Evolutionary conservation across 2,888 invertebrate genomes (phyloP), one percentile per base, ranked within the genome.

Genomic region (Agriopis aurantiaria): DNA sequence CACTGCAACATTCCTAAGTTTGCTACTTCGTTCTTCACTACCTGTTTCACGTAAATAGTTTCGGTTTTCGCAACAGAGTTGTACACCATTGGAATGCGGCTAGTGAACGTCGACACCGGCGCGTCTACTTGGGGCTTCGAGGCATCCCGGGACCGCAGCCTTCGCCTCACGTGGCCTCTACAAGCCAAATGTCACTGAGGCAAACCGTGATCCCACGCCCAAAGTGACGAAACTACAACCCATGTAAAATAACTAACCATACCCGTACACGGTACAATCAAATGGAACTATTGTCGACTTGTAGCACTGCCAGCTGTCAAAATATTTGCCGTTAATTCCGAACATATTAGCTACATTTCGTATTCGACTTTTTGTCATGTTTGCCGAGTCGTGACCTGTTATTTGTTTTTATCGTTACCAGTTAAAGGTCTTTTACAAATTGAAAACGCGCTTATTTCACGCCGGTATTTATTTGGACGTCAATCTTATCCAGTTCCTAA

Each of bases 131-230:
- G 33, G n/a, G 33, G 45, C 45, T 84, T 79, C 71, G 82, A 81
- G 86, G 85, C 89, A 87, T 89, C 88, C 84, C 82, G 77, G 78
- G 81, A 80, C 73, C 82, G 85, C 82, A 80, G 84, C 82, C 82
- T 81, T 80, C 82, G 78, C 83, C 82, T 81, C 84, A 53, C 55
- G 66, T 14, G 66, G 78, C 83, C 84, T 82, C 85, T 65, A 80
- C 81, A 79, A 84, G 57, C 60, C 82, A 91, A 93, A 93, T 92
- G 91, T 90, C 92, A 91, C 83, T 83, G 79, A 82, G 86, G 86
- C 88, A 85, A 86, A 87, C 82, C 88, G 86, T 89, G 89, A 87
- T 85, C 80, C 78, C 80, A 80, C 84, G 82, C 76, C 78, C 81
- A 69, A 74, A 62, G 74, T 77, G 80, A 80, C 68, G 59, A 75